Conservation (phyloP, 2,888 invertebrate genomes). For the Microctonus hyperodae region DNA sequence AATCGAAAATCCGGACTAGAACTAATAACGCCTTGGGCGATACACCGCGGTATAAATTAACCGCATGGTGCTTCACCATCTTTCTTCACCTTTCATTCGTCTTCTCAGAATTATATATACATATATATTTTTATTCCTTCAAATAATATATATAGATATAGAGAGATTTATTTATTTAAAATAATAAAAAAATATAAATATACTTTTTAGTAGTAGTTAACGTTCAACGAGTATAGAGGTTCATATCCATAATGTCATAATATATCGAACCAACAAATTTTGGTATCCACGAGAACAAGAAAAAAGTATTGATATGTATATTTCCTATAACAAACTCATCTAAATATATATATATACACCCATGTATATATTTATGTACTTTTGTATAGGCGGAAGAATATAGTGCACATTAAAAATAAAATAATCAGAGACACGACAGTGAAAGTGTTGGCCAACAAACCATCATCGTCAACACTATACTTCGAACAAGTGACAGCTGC, state of each 20-base stretch:
- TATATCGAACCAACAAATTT: not conserved
- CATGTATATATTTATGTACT: not conserved
- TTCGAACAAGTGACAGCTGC: not conserved
- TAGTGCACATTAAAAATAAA: not conserved
- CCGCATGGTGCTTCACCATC: constrained; percentile 45
- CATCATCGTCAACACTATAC: not conserved
- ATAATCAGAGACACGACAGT: not conserved
- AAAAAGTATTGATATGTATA: too few relatives aligned
- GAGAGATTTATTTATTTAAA: too few relatives aligned
- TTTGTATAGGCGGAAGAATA: not conserved
- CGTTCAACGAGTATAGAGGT: too few relatives aligned
- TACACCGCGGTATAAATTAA: constrained; percentile 60
- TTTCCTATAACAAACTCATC: too few relatives aligned
- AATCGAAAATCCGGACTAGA: constrained; percentile 48
- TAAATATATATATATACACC: not conserved
- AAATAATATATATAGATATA: too few relatives aligned
- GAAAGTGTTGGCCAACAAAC: not conserved
- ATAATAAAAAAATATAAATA: too few relatives aligned
- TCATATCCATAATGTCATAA: not conserved
- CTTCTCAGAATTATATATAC: constrained; percentile 9
- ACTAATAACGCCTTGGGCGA: constrained; percentile 58
- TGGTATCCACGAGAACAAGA: constrained; percentile 8
- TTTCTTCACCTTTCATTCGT: constrained; percentile 25
- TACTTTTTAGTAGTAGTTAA: too few relatives aligned
- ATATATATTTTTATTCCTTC: not conserved